Percentiles rank a stretch among this genome's conserved stretches.
These are phyloP conservation scores for Bradynema listronoti DNA, from an alignment of 1,140 invertebrate genomes.

Conservation along the genomic window DNA sequence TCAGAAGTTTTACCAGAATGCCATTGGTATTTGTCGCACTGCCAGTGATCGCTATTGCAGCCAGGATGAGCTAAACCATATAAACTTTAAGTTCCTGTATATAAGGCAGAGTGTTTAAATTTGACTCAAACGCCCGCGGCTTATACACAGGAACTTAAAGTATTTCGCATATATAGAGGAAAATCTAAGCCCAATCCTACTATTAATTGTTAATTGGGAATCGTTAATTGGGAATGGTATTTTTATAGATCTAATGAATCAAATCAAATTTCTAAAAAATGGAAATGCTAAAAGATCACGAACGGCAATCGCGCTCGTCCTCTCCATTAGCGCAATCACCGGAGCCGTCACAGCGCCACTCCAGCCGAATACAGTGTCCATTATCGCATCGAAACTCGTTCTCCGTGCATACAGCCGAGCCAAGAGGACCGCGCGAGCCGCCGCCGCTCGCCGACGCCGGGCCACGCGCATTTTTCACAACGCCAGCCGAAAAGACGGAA, in stretches of 20 bases:
- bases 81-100: too few species aligned
- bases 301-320: constrained; percentile 54
- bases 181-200: too few species aligned
- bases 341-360: constrained; percentile 65
- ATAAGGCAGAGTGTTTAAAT: too few species aligned
- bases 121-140: too few species aligned
- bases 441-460: not conserved
- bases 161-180: too few species aligned
- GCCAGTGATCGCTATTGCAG: constrained; percentile 56
- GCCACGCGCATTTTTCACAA: too few species aligned
- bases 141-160: too few species aligned
- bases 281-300: constrained; percentile 16
- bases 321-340: constrained; percentile 51
- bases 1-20: too few species aligned
- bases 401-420: constrained; percentile 40
- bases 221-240: too few species aligned
- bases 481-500: constrained; percentile 1
- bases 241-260: too few species aligned
- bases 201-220: too few species aligned
- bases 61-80: constrained; percentile 57
- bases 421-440: not conserved
- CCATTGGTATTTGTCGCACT: constrained; percentile 48
- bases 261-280: constrained; percentile 2
- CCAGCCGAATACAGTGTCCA: constrained; percentile 64
- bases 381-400: constrained; percentile 57